These are phyloP conservation scores for Saxidomus purpurata DNA, from an alignment of 1,140 invertebrate species.

Conservation along the genomic window DNA sequence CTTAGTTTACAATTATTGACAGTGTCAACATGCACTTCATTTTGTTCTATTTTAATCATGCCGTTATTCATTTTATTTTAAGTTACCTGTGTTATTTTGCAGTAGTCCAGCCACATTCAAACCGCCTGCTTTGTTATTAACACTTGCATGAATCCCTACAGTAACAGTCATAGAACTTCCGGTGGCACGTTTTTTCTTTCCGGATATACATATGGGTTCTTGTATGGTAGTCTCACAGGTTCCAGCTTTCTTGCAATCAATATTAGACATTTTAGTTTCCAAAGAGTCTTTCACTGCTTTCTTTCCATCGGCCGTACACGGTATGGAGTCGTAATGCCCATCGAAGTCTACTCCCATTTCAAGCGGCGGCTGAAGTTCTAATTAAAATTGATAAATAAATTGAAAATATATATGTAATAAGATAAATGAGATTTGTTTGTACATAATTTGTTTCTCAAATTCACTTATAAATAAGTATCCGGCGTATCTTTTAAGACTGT, in stretches of 20 bases:
- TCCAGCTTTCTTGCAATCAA: slow-evolving; percentile 18
- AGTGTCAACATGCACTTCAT: too few species aligned
- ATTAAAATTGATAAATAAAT: neutral
- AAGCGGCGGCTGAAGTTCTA: slow-evolving; percentile 4
- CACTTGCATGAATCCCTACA: neutral
- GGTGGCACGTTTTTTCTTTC: neutral
- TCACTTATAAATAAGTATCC: too few species aligned
- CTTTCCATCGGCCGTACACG: neutral
- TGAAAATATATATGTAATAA: neutral
- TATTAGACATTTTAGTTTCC: neutral
- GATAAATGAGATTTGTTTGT: too few species aligned
- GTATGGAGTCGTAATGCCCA: neutral
- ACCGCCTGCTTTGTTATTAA: neutral
- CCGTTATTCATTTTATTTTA: too few species aligned
- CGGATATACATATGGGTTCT: neutral
- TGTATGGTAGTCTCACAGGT: neutral
- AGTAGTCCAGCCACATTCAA: slow-evolving; percentile 10
- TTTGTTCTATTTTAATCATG: too few species aligned
- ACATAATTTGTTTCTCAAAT: too few species aligned
- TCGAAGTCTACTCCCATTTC: slow-evolving; percentile 18
- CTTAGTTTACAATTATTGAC: too few species aligned
- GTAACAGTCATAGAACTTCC: neutral
- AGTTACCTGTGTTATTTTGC: slow-evolving; percentile 1
- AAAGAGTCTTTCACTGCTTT: neutral
- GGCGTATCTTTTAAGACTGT: too few species aligned